Conservation (phyloP, 2,888 invertebrate species). For the Acanthacorydalis orientalis region DNA sequence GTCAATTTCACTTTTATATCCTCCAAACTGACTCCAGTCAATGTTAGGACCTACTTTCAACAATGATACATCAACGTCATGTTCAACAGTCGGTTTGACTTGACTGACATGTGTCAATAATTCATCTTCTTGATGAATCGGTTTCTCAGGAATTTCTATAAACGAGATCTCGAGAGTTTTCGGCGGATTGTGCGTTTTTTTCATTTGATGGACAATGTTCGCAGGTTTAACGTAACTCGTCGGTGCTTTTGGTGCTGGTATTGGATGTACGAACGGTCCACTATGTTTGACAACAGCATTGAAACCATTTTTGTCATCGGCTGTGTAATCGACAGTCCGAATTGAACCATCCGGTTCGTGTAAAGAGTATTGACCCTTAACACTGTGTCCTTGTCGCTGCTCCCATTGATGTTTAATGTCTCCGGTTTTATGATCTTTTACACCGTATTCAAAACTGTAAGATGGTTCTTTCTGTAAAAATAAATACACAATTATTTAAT, state of each 20-base stretch:
- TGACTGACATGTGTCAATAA: neutral
- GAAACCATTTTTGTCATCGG: slow-evolving; percentile 6
- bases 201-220: neutral
- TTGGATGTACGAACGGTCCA: neutral
- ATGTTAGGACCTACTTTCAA: neutral
- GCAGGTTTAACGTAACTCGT: neutral
- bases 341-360: slow-evolving; percentile 4
- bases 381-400: slow-evolving; percentile 3
- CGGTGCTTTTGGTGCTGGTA: neutral
- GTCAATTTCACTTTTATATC: neutral
- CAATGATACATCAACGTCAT: no score
- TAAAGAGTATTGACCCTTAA: slow-evolving; percentile 5
- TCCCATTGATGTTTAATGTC: slow-evolving; percentile 7
- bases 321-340: slow-evolving; percentile 5
- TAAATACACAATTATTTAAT: no score
- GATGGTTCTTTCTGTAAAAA: slow-evolving; percentile 1
- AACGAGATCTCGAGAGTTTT: slow-evolving; percentile 1
- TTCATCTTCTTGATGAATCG: neutral
- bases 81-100: neutral
- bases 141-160: neutral
- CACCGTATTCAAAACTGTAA: slow-evolving; percentile 4
- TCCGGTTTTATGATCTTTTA: slow-evolving; percentile 4
- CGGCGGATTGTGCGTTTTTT: neutral
- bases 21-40: neutral
- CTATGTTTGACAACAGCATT: slow-evolving; percentile 4